phyloP scores from a whole-genome alignment of 2,113 vertebrate species.

The Callorhinus ursinus region DNA sequence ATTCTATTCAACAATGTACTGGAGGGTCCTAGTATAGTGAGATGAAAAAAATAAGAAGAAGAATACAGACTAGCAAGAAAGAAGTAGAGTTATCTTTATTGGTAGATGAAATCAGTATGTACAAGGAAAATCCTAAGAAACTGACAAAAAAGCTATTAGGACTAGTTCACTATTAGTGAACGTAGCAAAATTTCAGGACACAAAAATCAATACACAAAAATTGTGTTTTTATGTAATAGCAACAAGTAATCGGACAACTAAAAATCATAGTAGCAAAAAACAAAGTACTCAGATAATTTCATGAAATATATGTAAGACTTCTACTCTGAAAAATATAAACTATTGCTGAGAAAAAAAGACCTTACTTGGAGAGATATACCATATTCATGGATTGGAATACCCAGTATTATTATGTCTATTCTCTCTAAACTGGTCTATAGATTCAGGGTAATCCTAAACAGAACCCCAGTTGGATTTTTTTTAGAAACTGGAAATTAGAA shows the following conservation, averaged over 20 bases:
- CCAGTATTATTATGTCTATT: not conserved
- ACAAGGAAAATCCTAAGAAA: not conserved
- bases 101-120: not conserved
- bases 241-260: not conserved
- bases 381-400: not conserved
- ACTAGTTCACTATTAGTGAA: not conserved
- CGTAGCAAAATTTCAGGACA: not conserved
- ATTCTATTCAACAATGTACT: not conserved
- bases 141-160: not conserved
- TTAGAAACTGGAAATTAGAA: not conserved
- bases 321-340: not conserved
- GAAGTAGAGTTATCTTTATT: not conserved
- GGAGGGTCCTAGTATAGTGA: not conserved
- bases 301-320: not conserved
- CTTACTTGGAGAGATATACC: not conserved
- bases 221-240: not conserved
- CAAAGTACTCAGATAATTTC: not conserved
- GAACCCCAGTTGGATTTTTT: not conserved
- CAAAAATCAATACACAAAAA: constrained; percentile 21
- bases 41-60: not conserved
- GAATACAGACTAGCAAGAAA: not conserved
- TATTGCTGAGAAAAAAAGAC: not conserved
- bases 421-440: not conserved
- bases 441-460: not conserved
- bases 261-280: not conserved